phyloP scores from a whole-genome alignment of 2,113 vertebrate species.

The Muntiacus reevesi region DNA sequence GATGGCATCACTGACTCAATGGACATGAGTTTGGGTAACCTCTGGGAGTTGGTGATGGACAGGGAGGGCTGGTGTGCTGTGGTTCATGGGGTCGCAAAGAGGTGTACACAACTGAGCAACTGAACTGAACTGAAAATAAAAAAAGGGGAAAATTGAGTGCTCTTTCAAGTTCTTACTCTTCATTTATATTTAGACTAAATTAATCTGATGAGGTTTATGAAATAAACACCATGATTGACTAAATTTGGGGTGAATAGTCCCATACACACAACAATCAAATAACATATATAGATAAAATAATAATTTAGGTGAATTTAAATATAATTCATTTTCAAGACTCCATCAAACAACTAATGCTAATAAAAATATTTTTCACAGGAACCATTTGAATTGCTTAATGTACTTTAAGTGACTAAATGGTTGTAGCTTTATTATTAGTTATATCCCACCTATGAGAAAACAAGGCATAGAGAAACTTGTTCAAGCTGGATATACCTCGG shows the following conservation, averaged over 20 bases:
- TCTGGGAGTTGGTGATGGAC: too few species aligned
- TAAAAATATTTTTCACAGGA: not conserved
- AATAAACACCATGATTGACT: not conserved
- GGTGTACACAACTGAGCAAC: too few species aligned
- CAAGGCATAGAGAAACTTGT: not conserved
- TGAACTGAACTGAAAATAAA: not conserved
- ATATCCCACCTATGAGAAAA: not conserved
- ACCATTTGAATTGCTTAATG: not conserved
- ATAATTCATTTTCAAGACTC: not conserved
- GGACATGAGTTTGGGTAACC: too few species aligned
- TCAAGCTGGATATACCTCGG: not conserved
- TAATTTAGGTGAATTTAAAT: not conserved
- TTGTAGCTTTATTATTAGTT: not conserved
- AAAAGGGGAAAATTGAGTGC: not conserved
- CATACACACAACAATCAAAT: not conserved
- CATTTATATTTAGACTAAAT: not conserved
- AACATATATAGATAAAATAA: not conserved
- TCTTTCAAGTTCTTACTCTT: not conserved
- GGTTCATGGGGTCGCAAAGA: too few species aligned
- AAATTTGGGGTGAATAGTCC: not conserved
- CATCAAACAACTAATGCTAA: not conserved
- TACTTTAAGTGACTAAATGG: not conserved
- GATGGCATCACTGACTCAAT: too few species aligned
- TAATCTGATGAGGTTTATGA: not conserved
- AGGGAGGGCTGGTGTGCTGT: too few species aligned